Percentiles rank a stretch among this genome's conserved stretches.
These are phyloP conservation scores for Pachypeltis micranthus DNA, from an alignment of 1,140 invertebrate species.

Conservation along the genomic window DNA sequence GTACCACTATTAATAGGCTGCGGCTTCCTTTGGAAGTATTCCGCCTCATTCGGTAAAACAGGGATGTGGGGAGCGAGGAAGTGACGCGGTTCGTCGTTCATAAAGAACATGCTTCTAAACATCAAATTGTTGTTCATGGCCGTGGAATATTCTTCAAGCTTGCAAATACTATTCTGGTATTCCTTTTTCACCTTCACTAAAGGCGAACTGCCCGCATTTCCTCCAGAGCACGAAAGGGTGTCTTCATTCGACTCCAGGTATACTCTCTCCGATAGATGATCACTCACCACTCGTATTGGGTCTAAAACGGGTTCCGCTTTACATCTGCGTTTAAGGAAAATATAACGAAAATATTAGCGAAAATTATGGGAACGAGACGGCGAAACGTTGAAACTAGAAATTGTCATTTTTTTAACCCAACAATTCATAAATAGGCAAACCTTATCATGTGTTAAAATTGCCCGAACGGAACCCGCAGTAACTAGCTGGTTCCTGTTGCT, in stretches of 20 bases:
- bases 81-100: conserved; percentile 31
- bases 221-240: conserved; percentile 9
- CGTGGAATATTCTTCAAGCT: neutral
- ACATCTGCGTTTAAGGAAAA: too few relatives aligned
- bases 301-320: conserved; percentile 24
- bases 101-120: conserved; percentile 31
- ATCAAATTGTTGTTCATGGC: conserved; percentile 29
- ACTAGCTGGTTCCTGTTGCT: neutral
- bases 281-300: conserved; percentile 25
- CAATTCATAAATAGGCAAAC: neutral
- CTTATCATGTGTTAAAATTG: conserved; percentile 22
- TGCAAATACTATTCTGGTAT: conserved; percentile 10
- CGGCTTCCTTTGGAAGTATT: conserved; percentile 27
- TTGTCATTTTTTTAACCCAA: neutral
- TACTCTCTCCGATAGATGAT: conserved; percentile 25
- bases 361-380: too few relatives aligned
- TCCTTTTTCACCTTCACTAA: neutral
- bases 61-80: conserved; percentile 28
- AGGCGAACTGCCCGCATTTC: neutral
- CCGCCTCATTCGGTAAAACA: conserved; percentile 24
- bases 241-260: conserved; percentile 21
- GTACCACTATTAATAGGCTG: too few relatives aligned
- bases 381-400: too few relatives aligned
- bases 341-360: too few relatives aligned
- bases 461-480: neutral